Evolutionary conservation across 2,797 vertebrate genomes (phyloP), one percentile per base, ranked within the genome.

Genomic region (Lagorchestes hirsutus): DNA sequence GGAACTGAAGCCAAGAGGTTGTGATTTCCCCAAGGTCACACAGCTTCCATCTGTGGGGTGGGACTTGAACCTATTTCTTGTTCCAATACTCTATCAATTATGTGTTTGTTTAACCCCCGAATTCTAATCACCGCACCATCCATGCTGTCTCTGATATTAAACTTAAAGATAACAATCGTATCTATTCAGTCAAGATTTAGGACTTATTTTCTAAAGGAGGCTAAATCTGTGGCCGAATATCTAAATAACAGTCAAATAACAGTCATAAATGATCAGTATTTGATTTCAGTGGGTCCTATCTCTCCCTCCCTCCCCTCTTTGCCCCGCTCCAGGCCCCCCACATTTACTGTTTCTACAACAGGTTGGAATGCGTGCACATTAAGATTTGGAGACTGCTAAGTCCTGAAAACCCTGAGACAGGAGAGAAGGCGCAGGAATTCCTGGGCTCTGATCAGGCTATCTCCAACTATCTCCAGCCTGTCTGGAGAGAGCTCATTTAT

Each of bases 151-250:
- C 40, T 46, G 74, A 82, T 24, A 46, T 82, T 82, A 27, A 46
- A 46, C n/a, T 46, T 40, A 46, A 46, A 22, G 14, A 74, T 59
- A 62, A 62, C 74, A 82, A 27, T 82, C 2, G 40, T 54, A 54
- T 52, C 52, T 59, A 55, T 93, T 87, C 95, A 56, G 92, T 67
- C 40, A 94, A 58, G 59, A 95, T 67, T 96, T 96, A 4, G 92
- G 94, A 67, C 90, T 54, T 91, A 40, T 82, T 46, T 82, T 82
- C 40, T 82, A 74, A 40, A 40, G 34, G 34, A 46, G 11, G 67
- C 40, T 82, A 82, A n/a, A 82, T 46, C 24, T 82, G 18, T 82
- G 91, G 54, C 34, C 28, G 40, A 29, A 95, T 96, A 95, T 90
- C 91, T 95, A 94, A 54, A 87, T 0, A 46, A 29, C n/a, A 55